A percentile compares a stretch with the other conserved stretches of the same genome.
phyloP scores from a whole-genome alignment of 2,113 vertebrate species.

The Oriolus oriolus region DNA sequence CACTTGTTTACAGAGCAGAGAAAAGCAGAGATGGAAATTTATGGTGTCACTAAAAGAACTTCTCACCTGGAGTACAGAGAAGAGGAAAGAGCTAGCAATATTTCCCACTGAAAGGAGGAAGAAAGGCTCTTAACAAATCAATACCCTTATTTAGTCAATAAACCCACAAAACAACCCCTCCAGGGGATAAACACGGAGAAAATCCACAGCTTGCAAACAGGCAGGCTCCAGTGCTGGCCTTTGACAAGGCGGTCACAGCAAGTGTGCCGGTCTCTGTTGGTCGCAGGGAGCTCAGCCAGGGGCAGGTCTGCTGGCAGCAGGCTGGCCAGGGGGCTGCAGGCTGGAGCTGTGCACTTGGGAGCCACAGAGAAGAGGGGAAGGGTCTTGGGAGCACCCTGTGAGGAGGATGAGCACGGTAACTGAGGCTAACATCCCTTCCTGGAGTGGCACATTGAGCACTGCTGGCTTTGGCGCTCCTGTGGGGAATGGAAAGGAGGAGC shows the following conservation, averaged over 20 bases:
- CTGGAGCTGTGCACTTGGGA: neutral
- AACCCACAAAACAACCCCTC: slow-evolving; percentile 59
- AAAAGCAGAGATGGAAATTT: slow-evolving; percentile 71
- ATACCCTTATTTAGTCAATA: slow-evolving; percentile 72
- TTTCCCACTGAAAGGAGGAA: slow-evolving; percentile 66
- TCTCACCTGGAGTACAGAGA: slow-evolving; percentile 49
- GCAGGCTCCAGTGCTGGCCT: neutral
- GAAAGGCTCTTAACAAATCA: slow-evolving; percentile 78
- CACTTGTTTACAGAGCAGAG: slow-evolving; percentile 71
- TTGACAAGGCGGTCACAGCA: neutral
- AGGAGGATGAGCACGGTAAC: neutral
- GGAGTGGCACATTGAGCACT: fast-evolving
- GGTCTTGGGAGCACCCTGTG: neutral
- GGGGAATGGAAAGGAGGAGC: neutral
- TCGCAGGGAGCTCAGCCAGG: fast-evolving
- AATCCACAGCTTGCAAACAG: slow-evolving; percentile 49
- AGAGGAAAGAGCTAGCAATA: slow-evolving; percentile 29
- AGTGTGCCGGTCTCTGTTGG: neutral
- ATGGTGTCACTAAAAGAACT: slow-evolving; percentile 66
- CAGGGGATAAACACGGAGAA: slow-evolving; percentile 46
- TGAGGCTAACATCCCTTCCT: neutral
- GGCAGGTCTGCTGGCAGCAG: neutral
- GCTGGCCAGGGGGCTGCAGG: neutral
- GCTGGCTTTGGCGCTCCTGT: neutral
- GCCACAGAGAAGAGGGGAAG: neutral